phyloP scores from a whole-genome alignment of 2,113 vertebrate species.

The Tautogolabrus adspersus region DNA sequence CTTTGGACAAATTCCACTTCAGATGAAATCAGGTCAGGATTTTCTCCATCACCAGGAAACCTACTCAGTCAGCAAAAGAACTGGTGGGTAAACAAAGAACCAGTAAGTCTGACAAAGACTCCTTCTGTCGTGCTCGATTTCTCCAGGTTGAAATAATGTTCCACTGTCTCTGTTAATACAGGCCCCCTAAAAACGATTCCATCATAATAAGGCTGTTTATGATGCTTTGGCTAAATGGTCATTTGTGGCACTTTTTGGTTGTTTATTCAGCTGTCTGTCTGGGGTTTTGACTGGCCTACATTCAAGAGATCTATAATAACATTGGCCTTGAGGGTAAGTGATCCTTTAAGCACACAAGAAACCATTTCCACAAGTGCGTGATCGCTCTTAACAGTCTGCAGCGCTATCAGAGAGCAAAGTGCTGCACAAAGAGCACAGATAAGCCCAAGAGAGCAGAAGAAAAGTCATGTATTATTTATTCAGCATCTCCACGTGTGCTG shows the following conservation, averaged over 20 bases:
- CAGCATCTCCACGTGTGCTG: conserved; percentile 69
- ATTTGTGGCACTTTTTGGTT: not conserved
- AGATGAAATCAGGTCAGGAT: conserved; percentile 72
- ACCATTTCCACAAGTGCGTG: conserved; percentile 12
- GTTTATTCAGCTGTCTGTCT: conserved; percentile 5
- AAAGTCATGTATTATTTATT: conserved; percentile 55
- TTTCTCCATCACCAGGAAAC: conserved; percentile 51
- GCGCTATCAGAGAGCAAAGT: conserved; percentile 60
- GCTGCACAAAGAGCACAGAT: conserved; percentile 32
- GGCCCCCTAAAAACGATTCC: not conserved
- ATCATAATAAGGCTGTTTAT: not conserved
- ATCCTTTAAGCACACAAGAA: conserved; percentile 20
- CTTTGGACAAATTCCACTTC: conserved; percentile 68
- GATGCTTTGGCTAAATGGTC: not conserved
- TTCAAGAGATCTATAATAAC: conserved; percentile 21
- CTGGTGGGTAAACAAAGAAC: conserved; percentile 37
- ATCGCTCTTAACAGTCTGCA: conserved; percentile 18
- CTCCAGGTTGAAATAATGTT: conserved; percentile 3
- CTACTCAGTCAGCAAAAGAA: conserved; percentile 53
- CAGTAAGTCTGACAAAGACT: not conserved
- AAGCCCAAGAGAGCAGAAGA: conserved; percentile 11
- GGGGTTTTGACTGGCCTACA: not conserved
- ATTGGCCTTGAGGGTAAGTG: conserved; percentile 33
- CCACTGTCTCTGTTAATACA: not conserved
- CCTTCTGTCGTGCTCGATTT: not conserved